Conservation (phyloP, 2,797 vertebrate genomes). For the Macropodus opercularis region DNA sequence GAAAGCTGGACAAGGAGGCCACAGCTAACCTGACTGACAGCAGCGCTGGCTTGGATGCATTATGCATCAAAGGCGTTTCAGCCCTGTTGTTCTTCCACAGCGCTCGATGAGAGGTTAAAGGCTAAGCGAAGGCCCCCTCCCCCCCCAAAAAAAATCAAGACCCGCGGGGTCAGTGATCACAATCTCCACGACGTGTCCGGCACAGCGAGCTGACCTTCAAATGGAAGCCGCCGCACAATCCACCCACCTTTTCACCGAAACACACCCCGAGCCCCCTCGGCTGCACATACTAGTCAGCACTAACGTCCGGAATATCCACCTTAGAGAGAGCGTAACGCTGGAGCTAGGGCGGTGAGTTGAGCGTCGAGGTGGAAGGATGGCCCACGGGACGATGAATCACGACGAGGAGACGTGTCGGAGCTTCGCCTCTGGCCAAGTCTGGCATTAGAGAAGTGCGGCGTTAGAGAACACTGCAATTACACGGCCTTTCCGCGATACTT, state of each 20-base stretch:
- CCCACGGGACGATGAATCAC: conserved; percentile 35
- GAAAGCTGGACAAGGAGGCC: conserved; percentile 49
- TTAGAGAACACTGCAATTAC: conserved; percentile 52
- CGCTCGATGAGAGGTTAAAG: conserved; percentile 18
- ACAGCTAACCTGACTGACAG: conserved; percentile 26
- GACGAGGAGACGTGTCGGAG: conserved; percentile 10
- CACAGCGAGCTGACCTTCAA: background rate
- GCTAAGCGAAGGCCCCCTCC: background rate
- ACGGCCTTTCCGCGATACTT: conserved; percentile 40
- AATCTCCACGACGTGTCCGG: conserved; percentile 11
- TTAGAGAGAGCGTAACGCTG: too few species aligned
- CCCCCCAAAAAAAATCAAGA: too few species aligned
- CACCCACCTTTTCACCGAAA: conserved; percentile 6
- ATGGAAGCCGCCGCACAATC: conserved; percentile 1
- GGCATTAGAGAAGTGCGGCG: conserved; percentile 19
- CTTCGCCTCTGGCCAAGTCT: conserved; percentile 36
- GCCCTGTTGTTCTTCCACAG: conserved; percentile 12
- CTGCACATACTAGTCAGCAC: conserved; percentile 27
- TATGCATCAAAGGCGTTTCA: conserved; percentile 54
- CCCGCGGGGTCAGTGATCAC: conserved; percentile 23
- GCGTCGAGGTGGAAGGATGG: background rate
- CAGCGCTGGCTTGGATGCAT: conserved; percentile 43
- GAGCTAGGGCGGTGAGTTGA: too few species aligned
- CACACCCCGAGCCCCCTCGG: conserved; percentile 11
- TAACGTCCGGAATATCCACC: conserved; percentile 25